phyloP scores from a whole-genome alignment of 1,140 invertebrate genomes.

The Wasmannia auropunctata region DNA sequence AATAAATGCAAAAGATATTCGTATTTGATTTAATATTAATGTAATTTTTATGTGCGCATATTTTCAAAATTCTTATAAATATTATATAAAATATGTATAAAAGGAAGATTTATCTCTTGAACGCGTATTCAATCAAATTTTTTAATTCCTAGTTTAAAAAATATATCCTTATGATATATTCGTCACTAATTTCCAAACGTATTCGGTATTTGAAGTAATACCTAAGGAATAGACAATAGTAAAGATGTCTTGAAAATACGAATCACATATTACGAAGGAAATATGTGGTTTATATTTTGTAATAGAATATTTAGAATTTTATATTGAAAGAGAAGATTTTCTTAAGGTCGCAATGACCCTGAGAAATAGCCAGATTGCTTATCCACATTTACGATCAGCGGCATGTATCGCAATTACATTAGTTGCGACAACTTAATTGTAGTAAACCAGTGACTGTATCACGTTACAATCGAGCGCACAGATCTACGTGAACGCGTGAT shows the following conservation, averaged over 20 bases:
- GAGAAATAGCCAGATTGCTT: not conserved
- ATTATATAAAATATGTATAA: not conserved
- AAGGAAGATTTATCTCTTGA: not conserved
- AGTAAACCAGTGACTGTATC: not conserved
- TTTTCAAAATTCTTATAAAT: not conserved
- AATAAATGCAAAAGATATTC: not conserved
- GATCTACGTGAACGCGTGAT: slow-evolving; percentile 31
- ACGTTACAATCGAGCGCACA: not conserved
- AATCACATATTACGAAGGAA: not conserved
- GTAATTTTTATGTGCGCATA: not conserved
- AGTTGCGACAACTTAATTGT: slow-evolving; percentile 30
- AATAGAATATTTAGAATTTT: not conserved
- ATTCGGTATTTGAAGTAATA: not conserved
- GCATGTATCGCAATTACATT: slow-evolving; percentile 25
- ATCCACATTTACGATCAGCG: slow-evolving; percentile 1
- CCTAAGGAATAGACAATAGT: not conserved
- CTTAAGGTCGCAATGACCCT: not conserved
- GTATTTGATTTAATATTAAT: slow-evolving; percentile 4
- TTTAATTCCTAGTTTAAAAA: not conserved
- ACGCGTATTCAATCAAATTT: not conserved
- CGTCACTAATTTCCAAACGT: not conserved
- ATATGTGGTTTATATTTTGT: not conserved
- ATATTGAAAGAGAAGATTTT: not conserved
- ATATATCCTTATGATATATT: not conserved
- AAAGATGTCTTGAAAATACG: not conserved